Percentiles rank a stretch among this genome's conserved stretches.
Evolutionary conservation across 2,113 vertebrate genomes (phyloP).

Genomic region (Cyanoliseus patagonus): DNA sequence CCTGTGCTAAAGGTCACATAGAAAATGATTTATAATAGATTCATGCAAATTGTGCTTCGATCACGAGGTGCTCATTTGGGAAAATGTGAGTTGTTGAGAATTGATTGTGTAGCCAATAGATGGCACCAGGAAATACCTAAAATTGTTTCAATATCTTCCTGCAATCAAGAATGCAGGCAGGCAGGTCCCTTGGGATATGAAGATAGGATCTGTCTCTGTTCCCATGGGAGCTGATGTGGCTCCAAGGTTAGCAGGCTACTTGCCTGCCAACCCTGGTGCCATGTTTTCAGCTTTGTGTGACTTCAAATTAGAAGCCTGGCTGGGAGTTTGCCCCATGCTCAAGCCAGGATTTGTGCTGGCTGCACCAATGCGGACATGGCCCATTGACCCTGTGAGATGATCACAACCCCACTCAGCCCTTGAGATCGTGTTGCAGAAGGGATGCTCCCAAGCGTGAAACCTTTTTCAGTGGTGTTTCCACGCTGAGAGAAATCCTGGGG

Average conservation of each 20-base stretch:
- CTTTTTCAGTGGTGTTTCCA: not conserved
- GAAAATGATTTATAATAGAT: not conserved
- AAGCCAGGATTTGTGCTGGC: not conserved
- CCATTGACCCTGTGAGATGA: not conserved
- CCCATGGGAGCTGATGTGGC: accelerated
- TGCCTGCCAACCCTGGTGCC: not conserved
- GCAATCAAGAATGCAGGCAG: no score
- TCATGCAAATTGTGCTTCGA: not conserved
- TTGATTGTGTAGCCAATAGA: not conserved
- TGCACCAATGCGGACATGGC: not conserved
- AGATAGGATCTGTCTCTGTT: no score
- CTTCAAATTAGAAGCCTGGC: not conserved
- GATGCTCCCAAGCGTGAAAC: not conserved
- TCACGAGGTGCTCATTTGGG: not conserved
- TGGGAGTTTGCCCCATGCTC: accelerated
- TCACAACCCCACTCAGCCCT: not conserved
- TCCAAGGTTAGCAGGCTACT: not conserved
- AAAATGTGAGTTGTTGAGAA: not conserved
- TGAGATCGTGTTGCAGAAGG: not conserved
- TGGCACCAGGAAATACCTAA: not conserved
- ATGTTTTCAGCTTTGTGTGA: not conserved
- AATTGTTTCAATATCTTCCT: not conserved
- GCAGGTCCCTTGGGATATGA: not conserved
- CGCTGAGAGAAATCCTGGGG: not conserved
- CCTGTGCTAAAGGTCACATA: not conserved